A percentile compares a stretch with the other conserved stretches of the same genome.
These are phyloP conservation scores for Moxostoma hubbsi DNA, from an alignment of 2,797 vertebrate genomes.

Conservation along the genomic window DNA sequence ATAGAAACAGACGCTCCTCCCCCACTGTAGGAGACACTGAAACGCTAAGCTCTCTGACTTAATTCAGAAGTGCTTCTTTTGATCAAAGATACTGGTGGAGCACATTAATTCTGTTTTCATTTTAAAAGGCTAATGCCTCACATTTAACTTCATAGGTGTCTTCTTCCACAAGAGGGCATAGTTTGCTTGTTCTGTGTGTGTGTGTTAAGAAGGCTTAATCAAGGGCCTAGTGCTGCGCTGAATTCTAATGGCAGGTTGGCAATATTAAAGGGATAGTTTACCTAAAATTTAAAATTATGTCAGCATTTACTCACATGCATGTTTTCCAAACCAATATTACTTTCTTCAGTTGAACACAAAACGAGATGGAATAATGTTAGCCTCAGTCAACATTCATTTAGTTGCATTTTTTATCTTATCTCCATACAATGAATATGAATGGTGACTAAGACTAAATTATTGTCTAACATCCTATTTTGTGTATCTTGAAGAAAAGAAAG, in stretches of 20 bases:
- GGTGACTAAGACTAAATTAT: too few relatives aligned
- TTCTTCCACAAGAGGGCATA: slow-evolving; percentile 53
- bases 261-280: too few relatives aligned
- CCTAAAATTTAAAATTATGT: too few relatives aligned
- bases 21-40: not conserved
- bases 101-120: not conserved
- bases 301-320: too few relatives aligned
- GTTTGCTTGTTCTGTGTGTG: slow-evolving; percentile 30
- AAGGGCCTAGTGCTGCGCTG: not conserved
- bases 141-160: slow-evolving; percentile 4
- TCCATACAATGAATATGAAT: too few relatives aligned
- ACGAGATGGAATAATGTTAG: too few relatives aligned
- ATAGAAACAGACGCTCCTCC: slow-evolving; percentile 6
- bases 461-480: too few relatives aligned
- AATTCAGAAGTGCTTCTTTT: slow-evolving; percentile 13
- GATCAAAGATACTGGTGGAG: not conserved
- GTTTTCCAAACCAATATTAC: too few relatives aligned
- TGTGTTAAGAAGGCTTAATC: not conserved
- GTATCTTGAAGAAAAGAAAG: too few relatives aligned
- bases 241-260: not conserved
- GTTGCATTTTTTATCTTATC: too few relatives aligned
- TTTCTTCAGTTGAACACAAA: too few relatives aligned
- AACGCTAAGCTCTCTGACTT: not conserved
- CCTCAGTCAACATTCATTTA: too few relatives aligned
- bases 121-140: not conserved